Base-by-base conservation (phyloP, 1,140 invertebrate species). In the Cotesia vestalis region DNA sequence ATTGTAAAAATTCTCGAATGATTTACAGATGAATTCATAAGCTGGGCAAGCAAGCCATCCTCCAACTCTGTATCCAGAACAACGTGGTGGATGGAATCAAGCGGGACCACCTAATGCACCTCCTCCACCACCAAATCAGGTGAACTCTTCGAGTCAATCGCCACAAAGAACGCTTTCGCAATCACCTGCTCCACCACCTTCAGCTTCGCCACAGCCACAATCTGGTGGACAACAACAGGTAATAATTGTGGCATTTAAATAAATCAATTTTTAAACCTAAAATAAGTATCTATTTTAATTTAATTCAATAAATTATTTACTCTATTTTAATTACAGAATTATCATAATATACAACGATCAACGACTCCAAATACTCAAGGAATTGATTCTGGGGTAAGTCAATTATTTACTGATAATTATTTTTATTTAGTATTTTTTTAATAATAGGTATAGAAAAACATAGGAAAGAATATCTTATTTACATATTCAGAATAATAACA, bases 361-460 rank as follows among this genome's bases (percentile, higher is more conserved):
- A 86, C 85, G 62, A 87, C 85, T 75, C 85, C 85, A 79, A 87
- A 87, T 84, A 83, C 85, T 82, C 85, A 87, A 84, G 85, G 85
- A 77, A 87, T 87, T 73, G 85, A 87, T 77, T 83, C 85, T 77
- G 85, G 85, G 81, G 85, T 87, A 74, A 81, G 85, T 84, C 51
- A 55, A 55, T 27, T 57, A 20, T 20, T 59, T 27, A 9, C 17
- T 20, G 20, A 20, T 59, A 46, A 20, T 35, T 34, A 34, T 36
- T n/a, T 35, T 69, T 36, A 69, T 11, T 36, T 53, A 12, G 51
- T 40, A 63, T 27, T 17, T 64, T 71, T 9, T 64, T 27, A 12
- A 57, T 34, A 5, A 51, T 14, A 11, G 36, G 12, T 34, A 34
- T 6, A 40, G 51, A n/a, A 55, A 69, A 34, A 69, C 4, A 20